phyloP scores from a whole-genome alignment of 2,888 invertebrate species.

The Watsonalla binaria region DNA sequence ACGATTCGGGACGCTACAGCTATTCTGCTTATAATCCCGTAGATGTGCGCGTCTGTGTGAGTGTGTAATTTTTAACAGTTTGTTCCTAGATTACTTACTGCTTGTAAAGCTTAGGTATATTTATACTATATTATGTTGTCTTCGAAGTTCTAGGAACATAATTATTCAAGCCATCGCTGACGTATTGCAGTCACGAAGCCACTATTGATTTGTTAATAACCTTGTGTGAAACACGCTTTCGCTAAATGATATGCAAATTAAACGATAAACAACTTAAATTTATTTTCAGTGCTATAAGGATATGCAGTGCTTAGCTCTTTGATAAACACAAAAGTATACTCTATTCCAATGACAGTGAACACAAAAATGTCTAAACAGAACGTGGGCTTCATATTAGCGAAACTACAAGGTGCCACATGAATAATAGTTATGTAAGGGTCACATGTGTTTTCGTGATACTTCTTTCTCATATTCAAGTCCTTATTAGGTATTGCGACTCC shows the following conservation, averaged over 20 bases:
- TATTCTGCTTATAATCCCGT: too few species aligned
- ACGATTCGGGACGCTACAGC: too few species aligned
- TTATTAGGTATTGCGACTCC: too few species aligned
- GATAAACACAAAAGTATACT: background rate
- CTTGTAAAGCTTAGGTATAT: too few species aligned
- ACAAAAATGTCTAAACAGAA: too few species aligned
- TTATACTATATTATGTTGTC: background rate
- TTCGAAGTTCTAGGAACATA: background rate
- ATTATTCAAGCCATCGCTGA: constrained; percentile 11
- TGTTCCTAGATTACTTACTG: too few species aligned
- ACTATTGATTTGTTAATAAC: constrained; percentile 40
- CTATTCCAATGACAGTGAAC: background rate
- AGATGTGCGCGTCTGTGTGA: too few species aligned
- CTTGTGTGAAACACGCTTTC: constrained; percentile 57
- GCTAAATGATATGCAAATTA: constrained; percentile 50
- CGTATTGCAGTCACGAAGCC: constrained; percentile 23
- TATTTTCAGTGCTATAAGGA: constrained; percentile 9
- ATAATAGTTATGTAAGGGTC: too few species aligned
- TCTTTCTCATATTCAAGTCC: too few species aligned
- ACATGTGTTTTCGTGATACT: too few species aligned
- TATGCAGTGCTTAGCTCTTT: constrained; percentile 1
- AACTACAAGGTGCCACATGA: background rate
- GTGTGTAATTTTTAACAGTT: too few species aligned
- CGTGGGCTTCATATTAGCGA: background rate
- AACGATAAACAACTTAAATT: constrained; percentile 4